These are phyloP conservation scores for Hoplodrina blanda DNA, from an alignment of 2,888 invertebrate genomes.

Conservation along the genomic window DNA sequence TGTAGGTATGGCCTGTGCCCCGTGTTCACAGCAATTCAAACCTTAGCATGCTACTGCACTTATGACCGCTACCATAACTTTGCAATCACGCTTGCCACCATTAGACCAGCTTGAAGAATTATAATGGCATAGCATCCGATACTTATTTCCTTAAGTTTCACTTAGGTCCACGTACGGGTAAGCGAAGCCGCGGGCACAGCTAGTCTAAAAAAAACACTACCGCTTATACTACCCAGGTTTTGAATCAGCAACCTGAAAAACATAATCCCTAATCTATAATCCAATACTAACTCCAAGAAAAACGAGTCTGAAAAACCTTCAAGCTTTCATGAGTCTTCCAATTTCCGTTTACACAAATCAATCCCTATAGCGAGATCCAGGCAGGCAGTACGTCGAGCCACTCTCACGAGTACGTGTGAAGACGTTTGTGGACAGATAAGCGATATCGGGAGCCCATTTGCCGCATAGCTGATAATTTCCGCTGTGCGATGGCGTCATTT, in stretches of 20 bases:
- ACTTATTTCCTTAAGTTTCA: no score
- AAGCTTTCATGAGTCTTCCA: conserved; percentile 37
- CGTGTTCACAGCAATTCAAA: no score
- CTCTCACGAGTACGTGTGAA: conserved; percentile 59
- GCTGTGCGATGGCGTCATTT: conserved; percentile 82
- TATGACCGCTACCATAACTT: no score
- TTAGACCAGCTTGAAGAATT: no score
- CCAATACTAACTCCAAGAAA: conserved; percentile 8
- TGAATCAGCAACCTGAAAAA: not conserved
- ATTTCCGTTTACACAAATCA: conserved; percentile 57
- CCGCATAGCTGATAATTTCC: conserved; percentile 85
- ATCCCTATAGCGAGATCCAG: conserved; percentile 28
- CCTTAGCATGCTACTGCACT: no score
- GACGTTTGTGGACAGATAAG: conserved; percentile 78
- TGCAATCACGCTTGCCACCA: no score
- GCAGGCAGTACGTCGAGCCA: conserved; percentile 40
- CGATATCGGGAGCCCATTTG: conserved; percentile 81
- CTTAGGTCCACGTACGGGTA: no score
- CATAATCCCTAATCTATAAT: not conserved
- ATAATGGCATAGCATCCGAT: no score
- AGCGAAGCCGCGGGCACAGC: no score
- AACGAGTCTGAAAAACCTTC: conserved; percentile 25
- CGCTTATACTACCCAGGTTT: no score
- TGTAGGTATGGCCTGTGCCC: no score
- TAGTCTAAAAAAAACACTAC: no score